Conservation (phyloP, 1,140 invertebrate species). For the Metopolophium dirhodum region DNA sequence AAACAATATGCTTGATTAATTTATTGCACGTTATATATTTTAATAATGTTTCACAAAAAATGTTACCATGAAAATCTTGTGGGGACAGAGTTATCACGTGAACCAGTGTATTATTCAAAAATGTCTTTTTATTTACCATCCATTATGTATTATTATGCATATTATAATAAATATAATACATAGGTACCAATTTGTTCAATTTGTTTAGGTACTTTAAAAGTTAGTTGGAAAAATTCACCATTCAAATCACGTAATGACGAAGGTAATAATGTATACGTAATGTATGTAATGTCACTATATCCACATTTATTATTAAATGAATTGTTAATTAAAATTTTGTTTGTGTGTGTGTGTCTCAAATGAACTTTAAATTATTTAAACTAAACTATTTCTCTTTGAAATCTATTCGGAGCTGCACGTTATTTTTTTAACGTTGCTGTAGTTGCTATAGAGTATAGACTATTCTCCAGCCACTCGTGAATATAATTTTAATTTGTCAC, state of each 20-base stretch:
- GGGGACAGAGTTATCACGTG: neutral
- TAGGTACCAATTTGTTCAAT: neutral
- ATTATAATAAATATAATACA: neutral
- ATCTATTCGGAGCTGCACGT: neutral
- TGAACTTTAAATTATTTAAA: neutral
- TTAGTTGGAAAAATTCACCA: neutral
- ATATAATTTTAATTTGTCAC: neutral
- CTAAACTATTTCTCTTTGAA: neutral
- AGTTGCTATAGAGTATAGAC: neutral
- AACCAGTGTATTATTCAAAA: neutral
- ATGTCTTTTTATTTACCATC: neutral
- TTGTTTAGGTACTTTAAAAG: neutral
- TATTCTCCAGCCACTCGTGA: neutral
- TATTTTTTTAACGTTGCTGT: neutral
- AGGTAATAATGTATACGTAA: neutral
- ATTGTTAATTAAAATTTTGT: conserved; percentile 21
- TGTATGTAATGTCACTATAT: neutral
- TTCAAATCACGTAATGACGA: neutral
- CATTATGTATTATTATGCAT: neutral
- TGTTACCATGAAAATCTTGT: neutral
- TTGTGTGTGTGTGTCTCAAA: neutral
- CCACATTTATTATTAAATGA: neutral
- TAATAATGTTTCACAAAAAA: neutral
- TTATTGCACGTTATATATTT: neutral
- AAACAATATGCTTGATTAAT: neutral